A percentile compares a stretch with the other conserved stretches of the same genome.
These are phyloP conservation scores for Pseudomyrmex concolor DNA, from an alignment of 1,140 invertebrate genomes.

Conservation along the genomic window DNA sequence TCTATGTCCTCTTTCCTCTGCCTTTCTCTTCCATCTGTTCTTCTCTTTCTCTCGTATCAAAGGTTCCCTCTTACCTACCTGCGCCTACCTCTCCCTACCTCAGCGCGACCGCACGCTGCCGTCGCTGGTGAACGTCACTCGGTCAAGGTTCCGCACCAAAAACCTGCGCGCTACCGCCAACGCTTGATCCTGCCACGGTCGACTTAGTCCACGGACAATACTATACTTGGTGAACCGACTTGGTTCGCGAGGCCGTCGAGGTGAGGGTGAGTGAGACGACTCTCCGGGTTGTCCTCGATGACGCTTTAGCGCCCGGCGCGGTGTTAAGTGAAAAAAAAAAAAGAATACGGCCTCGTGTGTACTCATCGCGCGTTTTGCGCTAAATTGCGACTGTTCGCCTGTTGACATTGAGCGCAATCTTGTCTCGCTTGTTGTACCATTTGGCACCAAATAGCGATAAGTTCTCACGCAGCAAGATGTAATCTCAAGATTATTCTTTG, in stretches of 20 bases:
- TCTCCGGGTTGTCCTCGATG: conserved; percentile 39
- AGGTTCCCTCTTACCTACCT: conserved; percentile 30
- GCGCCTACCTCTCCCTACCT: not conserved
- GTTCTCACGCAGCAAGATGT: not conserved
- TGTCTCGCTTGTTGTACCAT: not conserved
- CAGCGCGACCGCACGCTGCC: conserved; percentile 21
- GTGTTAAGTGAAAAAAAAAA: not conserved
- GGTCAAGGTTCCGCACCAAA: conserved; percentile 82
- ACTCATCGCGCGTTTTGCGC: not conserved
- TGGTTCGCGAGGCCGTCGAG: conserved; percentile 23
- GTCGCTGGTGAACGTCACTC: conserved; percentile 77
- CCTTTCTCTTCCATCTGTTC: conserved; percentile 4
- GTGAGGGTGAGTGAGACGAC: conserved; percentile 56
- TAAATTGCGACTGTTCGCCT: conserved; percentile 13
- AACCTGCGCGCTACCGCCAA: conserved; percentile 63
- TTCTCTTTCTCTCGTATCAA: not conserved
- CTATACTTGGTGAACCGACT: conserved; percentile 75
- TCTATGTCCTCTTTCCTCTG: not conserved
- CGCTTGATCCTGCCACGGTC: not conserved
- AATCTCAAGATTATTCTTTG: not conserved
- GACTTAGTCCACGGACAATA: conserved; percentile 71
- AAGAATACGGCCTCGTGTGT: not conserved
- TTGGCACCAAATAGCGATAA: not conserved
- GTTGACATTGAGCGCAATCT: conserved; percentile 14
- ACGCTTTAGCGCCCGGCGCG: conserved; percentile 18